These are phyloP conservation scores for Addax nasomaculatus DNA, from an alignment of 2,113 vertebrate genomes.

Conservation along the genomic window DNA sequence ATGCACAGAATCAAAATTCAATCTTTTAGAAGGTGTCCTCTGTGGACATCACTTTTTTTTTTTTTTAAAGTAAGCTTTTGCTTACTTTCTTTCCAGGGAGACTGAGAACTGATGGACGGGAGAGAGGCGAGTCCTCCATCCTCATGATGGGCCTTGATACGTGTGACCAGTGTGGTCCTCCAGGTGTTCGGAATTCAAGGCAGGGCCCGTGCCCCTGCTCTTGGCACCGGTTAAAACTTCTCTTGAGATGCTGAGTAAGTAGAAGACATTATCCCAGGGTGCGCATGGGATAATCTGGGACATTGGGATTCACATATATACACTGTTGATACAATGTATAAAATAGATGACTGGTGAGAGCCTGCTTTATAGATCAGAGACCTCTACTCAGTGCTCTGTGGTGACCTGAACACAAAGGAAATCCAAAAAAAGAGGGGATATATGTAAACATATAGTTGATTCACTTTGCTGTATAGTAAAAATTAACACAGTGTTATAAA, in stretches of 20 bases:
- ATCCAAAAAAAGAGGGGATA: not conserved
- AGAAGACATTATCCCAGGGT: not conserved
- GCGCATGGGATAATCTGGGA: not conserved
- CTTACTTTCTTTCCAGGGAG: not conserved
- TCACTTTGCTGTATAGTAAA: not conserved
- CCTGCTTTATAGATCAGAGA: not conserved
- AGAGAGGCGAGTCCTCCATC: not conserved
- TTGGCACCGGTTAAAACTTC: not conserved
- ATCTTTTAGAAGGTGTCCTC: not conserved
- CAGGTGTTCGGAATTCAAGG: not conserved
- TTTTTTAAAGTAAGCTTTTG: not conserved
- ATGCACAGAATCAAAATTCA: not conserved
- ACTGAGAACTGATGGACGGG: not conserved
- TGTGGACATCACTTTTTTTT: not conserved
- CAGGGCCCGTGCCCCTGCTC: no score
- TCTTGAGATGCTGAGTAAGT: not conserved
- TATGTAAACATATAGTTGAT: not conserved
- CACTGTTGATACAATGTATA: not conserved
- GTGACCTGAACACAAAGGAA: not conserved
- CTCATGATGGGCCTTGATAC: not conserved
- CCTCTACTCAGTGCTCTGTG: not conserved
- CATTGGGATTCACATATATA: not conserved
- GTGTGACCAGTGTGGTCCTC: accelerated
- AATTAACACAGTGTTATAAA: not conserved
- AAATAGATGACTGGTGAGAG: not conserved